phyloP scores from a whole-genome alignment of 2,797 vertebrate species.

The Meriones psammophilus region DNA sequence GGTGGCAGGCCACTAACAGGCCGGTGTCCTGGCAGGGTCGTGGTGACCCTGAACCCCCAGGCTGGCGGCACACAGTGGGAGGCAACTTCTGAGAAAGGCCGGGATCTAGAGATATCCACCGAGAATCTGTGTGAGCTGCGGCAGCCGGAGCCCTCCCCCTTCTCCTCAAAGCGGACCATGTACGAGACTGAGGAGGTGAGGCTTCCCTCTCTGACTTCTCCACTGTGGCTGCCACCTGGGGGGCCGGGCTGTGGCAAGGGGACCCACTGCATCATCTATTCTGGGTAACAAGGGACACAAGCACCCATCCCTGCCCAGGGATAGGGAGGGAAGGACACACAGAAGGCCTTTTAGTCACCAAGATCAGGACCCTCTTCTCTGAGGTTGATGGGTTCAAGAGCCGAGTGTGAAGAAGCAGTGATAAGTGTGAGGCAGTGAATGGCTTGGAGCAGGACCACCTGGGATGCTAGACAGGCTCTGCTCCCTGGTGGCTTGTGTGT shows the following conservation, averaged over 20 bases:
- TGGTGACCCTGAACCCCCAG: conserved; percentile 89
- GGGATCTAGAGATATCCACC: conserved; percentile 91
- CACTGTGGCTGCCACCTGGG: neutral
- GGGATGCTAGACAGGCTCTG: neutral
- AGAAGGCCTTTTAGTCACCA: neutral
- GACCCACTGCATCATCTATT: neutral
- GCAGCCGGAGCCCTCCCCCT: conserved; percentile 93
- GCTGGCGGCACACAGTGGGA: conserved; percentile 82
- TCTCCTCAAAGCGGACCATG: conserved; percentile 97
- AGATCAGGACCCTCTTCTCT: neutral
- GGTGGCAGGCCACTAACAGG: neutral
- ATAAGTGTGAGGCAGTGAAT: neutral
- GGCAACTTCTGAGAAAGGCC: conserved; percentile 70
- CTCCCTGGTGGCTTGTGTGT: neutral
- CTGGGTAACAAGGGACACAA: neutral
- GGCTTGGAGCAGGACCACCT: neutral
- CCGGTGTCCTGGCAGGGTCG: conserved; percentile 88
- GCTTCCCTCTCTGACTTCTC: neutral
- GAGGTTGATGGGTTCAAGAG: neutral
- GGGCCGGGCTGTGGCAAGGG: no score
- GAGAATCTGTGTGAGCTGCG: conserved; percentile 95
- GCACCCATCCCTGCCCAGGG: neutral
- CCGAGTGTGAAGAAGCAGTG: neutral
- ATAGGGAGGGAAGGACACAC: rapidly evolving
- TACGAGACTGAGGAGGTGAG: conserved; percentile 96